Conservation (phyloP, 1,140 invertebrate genomes). For the Lasaia peninsularis region DNA sequence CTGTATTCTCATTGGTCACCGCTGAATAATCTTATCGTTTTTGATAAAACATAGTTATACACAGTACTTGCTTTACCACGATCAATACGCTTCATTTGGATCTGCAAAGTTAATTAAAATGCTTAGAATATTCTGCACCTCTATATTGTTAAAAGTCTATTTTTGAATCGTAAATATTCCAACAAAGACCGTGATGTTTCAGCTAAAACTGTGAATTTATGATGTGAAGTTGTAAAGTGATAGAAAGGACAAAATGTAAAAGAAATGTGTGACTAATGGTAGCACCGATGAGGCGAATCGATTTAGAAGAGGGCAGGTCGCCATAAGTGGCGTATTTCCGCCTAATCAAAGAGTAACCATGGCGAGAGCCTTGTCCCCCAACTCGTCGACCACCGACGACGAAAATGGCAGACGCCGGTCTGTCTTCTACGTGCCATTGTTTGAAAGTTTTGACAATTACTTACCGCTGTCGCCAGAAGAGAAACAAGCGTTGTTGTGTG, state of each 20-base stretch:
- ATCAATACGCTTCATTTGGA: slow-evolving; percentile 47
- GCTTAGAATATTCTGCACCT: neutral
- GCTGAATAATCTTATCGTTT: slow-evolving; percentile 61
- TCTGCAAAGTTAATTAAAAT: slow-evolving; percentile 7
- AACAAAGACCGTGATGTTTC: slow-evolving; percentile 21
- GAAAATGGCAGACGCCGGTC: slow-evolving; percentile 75
- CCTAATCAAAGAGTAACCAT: slow-evolving; percentile 39
- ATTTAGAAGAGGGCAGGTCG: slow-evolving; percentile 35
- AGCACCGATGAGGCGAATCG: slow-evolving; percentile 45
- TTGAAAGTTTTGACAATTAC: slow-evolving; percentile 75
- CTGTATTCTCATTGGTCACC: slow-evolving; percentile 43
- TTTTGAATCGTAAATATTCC: slow-evolving; percentile 30
- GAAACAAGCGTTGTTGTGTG: slow-evolving; percentile 65
- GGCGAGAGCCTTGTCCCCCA: slow-evolving; percentile 51
- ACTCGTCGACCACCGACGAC: slow-evolving; percentile 49
- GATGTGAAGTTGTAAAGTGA: too few species aligned
- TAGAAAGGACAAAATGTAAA: slow-evolving; percentile 37
- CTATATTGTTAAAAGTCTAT: slow-evolving; percentile 1
- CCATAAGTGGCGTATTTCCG: slow-evolving; percentile 64
- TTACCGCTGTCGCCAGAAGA: slow-evolving; percentile 65
- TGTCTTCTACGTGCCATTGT: slow-evolving; percentile 79
- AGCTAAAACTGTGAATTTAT: neutral
- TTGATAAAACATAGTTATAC: slow-evolving; percentile 53
- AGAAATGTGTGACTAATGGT: slow-evolving; percentile 46
- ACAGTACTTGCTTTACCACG: slow-evolving; percentile 35